Base-by-base conservation (phyloP, 2,113 vertebrate species). In the Oryzias celebensis region DNA sequence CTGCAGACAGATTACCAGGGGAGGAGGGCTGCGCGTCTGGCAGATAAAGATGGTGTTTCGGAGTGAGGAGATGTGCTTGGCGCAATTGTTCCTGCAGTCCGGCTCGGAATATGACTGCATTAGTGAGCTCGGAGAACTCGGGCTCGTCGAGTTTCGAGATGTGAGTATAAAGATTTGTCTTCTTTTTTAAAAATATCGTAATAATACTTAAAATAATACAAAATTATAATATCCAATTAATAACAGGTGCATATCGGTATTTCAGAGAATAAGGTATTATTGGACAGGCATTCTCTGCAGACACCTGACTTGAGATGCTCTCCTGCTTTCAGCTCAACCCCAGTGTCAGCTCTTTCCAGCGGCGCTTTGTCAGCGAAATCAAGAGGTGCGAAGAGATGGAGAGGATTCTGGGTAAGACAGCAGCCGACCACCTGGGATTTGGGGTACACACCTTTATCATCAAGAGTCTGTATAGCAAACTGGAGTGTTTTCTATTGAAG, bases 341-440 rank as follows among this genome's bases (percentile, higher is more conserved):
- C 63, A 97, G 89, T 69, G 92, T 96, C 59, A 98, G 94, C 77
- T 90, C 95, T 31, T 99, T 99, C 88, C 97, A 99, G 87, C 94
- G 96, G 57, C 98, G 95, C 83, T 98, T 96, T 24, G 96, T 98
- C 83, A 95, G 94, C 68, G 97, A 98, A 91, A 96, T 98, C 76
- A 98, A 98, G 91, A 93, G 96, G 62, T 99, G 96, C 58, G 96
- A 99, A 82, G 96, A 98, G 75, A 95, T 99, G 88, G 97, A 99
- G 88, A 93, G 95, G 62, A 98, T 98, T 87, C 85, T 98, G 66
- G 96, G 85, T 89, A 84, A 86, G 85, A 43, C 41, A 56, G 28
- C 28, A 20, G 16, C 51, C 23, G 42, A 13, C 23, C 73, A 70
- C 65, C 68, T 65, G 64, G 59, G 61, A 15, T 52, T n/a, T 23